These are phyloP conservation scores for Neodon shergylaensis DNA, from an alignment of 2,113 vertebrate species.

Conservation along the genomic window DNA sequence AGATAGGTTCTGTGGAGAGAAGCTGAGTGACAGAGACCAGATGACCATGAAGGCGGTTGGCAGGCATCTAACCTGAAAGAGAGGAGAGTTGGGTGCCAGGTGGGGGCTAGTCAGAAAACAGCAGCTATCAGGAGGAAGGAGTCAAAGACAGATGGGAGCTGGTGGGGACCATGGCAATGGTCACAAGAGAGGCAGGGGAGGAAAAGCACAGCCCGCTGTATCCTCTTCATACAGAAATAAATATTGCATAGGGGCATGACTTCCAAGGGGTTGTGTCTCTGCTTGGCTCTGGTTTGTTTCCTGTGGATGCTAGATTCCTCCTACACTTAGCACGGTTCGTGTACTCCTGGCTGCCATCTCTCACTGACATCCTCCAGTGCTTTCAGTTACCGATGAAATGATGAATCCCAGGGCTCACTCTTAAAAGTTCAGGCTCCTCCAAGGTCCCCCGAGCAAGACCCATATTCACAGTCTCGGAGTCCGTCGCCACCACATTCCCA, in stretches of 20 bases:
- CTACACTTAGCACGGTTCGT: too few species aligned
- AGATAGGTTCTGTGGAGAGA: accelerated
- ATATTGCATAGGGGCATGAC: accelerated
- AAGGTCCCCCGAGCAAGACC: neutral
- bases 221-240: accelerated
- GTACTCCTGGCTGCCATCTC: neutral
- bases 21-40: too few species aligned
- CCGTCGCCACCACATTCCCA: accelerated
- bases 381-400: neutral
- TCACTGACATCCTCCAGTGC: accelerated
- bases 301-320: accelerated
- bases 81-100: too few species aligned
- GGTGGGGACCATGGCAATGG: accelerated
- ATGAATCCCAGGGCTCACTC: neutral
- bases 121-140: accelerated
- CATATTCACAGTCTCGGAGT: neutral
- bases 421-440: neutral
- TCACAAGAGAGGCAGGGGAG: neutral
- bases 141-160: too few species aligned
- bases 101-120: accelerated
- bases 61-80: neutral
- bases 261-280: accelerated
- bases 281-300: neutral
- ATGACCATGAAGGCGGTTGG: accelerated
- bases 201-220: accelerated